phyloP scores from a whole-genome alignment of 2,113 vertebrate genomes.

The Halcyon senegalensis region DNA sequence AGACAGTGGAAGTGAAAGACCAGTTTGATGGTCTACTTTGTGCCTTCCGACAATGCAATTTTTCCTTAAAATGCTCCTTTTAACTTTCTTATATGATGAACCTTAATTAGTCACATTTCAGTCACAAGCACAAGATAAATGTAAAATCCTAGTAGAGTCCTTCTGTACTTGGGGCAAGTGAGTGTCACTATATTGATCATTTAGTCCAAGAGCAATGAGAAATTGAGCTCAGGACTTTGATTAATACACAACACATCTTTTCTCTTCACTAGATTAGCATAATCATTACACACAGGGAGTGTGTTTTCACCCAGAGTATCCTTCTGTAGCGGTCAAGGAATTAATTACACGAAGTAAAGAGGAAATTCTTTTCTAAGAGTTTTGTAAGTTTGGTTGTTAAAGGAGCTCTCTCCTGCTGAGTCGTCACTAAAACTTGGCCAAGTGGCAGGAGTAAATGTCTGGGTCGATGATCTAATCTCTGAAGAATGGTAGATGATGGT shows the following conservation, averaged over 20 bases:
- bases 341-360: conserved; percentile 4
- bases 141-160: background rate
- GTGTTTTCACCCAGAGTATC: background rate
- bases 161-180: background rate
- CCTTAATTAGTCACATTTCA: background rate
- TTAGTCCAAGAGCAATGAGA: conserved; percentile 2
- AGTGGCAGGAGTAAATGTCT: background rate
- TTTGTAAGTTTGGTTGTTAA: background rate
- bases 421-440: background rate
- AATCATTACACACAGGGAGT: conserved; percentile 5
- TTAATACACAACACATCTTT: conserved; percentile 25
- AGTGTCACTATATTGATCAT: background rate
- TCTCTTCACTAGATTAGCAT: conserved; percentile 35
- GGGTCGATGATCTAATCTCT: background rate
- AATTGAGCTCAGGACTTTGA: conserved; percentile 22
- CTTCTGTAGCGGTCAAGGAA: conserved; percentile 29
- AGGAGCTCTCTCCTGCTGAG: background rate
- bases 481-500: background rate
- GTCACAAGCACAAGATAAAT: background rate
- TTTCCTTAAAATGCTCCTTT: background rate
- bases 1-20: background rate
- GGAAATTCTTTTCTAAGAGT: background rate
- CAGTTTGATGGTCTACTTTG: background rate
- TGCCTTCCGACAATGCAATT: background rate
- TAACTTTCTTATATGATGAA: background rate